These are phyloP conservation scores for Microcebus griseorufus DNA, from an alignment of 2,113 vertebrate species.

Conservation along the genomic window DNA sequence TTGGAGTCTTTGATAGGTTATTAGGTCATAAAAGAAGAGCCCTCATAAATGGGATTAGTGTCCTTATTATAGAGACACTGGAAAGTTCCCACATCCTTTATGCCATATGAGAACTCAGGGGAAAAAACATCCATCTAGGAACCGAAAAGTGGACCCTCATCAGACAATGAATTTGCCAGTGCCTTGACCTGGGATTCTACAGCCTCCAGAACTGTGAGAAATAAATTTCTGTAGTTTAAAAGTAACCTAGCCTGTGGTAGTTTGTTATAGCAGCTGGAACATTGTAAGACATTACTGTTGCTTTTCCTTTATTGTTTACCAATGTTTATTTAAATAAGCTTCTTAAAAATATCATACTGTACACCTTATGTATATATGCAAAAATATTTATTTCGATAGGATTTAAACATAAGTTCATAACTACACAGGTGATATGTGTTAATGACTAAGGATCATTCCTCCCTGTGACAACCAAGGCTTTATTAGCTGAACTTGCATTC, in stretches of 20 bases:
- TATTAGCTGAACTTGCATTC: not conserved
- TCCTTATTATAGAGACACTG: not conserved
- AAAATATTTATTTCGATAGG: not conserved
- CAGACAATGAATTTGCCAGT: not conserved
- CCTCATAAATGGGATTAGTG: not conserved
- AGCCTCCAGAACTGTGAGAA: not conserved
- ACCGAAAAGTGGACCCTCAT: rapidly evolving
- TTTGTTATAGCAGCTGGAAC: not conserved
- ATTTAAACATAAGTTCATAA: not conserved
- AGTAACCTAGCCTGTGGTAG: not conserved
- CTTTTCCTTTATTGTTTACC: not conserved
- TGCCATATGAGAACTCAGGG: no score
- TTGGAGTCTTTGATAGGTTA: not conserved
- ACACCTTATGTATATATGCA: not conserved
- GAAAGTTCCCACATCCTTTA: not conserved
- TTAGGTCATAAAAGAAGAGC: not conserved
- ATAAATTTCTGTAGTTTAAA: not conserved
- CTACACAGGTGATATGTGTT: not conserved
- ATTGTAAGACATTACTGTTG: not conserved
- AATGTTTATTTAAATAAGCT: not conserved
- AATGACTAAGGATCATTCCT: not conserved
- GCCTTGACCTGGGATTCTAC: not conserved
- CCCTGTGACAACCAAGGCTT: not conserved
- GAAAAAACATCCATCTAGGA: not conserved
- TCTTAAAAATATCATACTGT: not conserved